Evolutionary conservation across 2,888 invertebrate species (phyloP).

Genomic region (Sesia bembeciformis): DNA sequence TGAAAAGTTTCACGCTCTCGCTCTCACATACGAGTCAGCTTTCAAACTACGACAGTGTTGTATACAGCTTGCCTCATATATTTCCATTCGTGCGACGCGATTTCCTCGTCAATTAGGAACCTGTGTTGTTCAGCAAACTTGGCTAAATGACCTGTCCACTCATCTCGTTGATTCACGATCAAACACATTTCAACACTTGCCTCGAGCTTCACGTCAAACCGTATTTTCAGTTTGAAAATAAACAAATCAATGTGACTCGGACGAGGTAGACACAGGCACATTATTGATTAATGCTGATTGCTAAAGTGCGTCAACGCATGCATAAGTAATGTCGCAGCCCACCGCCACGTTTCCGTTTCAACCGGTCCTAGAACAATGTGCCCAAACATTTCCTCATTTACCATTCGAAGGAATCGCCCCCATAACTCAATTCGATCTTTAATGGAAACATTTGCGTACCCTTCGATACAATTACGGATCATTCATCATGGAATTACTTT

Average conservation of each 20-base stretch:
- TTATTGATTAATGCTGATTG: conserved; percentile 72
- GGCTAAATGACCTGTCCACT: conserved; percentile 25
- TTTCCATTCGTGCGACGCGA: conserved; percentile 14
- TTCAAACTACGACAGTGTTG: background rate
- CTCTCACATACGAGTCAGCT: no score
- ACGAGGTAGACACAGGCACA: conserved; percentile 53
- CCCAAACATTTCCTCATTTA: conserved; percentile 58
- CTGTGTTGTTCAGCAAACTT: conserved; percentile 21
- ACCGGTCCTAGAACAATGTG: conserved; percentile 69
- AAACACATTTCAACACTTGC: conserved; percentile 22
- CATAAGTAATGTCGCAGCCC: conserved; percentile 66
- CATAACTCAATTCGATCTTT: conserved; percentile 19
- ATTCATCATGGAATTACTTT: conserved; percentile 31
- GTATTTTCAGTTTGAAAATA: conserved; percentile 53
- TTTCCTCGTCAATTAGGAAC: conserved; percentile 27
- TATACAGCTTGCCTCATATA: background rate
- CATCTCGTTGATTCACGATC: conserved; percentile 31
- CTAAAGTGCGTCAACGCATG: conserved; percentile 68
- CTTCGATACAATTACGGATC: conserved; percentile 11
- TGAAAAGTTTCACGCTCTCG: no score
- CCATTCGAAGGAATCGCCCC: conserved; percentile 40
- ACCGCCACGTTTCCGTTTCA: conserved; percentile 59
- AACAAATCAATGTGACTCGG: conserved; percentile 54
- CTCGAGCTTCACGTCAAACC: conserved; percentile 31
- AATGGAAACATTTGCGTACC: background rate